Percentiles rank a stretch among this genome's conserved stretches.
These are phyloP conservation scores for Rhynchophorus ferrugineus DNA, from an alignment of 1,140 invertebrate species.

Conservation along the genomic window DNA sequence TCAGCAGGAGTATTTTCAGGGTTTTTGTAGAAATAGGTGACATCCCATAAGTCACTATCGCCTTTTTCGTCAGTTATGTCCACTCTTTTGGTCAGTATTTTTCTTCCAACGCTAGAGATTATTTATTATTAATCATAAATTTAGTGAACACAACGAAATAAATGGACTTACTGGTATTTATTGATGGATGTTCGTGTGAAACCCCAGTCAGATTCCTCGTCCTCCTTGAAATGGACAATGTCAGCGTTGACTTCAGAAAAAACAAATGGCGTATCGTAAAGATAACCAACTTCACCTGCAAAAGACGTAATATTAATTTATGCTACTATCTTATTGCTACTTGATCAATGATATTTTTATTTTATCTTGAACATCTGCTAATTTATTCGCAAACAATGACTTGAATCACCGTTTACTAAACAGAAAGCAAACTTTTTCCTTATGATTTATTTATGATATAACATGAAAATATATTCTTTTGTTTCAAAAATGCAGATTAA, in stretches of 20 bases:
- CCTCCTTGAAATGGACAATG: conserved; percentile 59
- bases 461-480: too few relatives aligned
- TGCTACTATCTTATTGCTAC: too few relatives aligned
- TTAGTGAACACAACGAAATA: too few relatives aligned
- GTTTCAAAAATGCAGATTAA: too few relatives aligned
- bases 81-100: conserved; percentile 65
- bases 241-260: conserved; percentile 76
- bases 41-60: conserved; percentile 57
- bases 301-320: neutral
- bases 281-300: conserved; percentile 54
- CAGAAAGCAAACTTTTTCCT: too few relatives aligned
- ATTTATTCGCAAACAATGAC: too few relatives aligned
- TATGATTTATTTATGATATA: too few relatives aligned
- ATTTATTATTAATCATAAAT: too few relatives aligned
- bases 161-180: conserved; percentile 58
- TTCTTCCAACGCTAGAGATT: conserved; percentile 53
- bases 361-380: too few relatives aligned
- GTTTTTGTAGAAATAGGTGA: conserved; percentile 64
- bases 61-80: conserved; percentile 54
- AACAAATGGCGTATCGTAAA: conserved; percentile 68
- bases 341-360: too few relatives aligned
- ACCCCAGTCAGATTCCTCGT: conserved; percentile 56
- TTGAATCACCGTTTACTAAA: too few relatives aligned
- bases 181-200: conserved; percentile 54
- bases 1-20: conserved; percentile 57